Conservation (phyloP, 1,140 invertebrate genomes). For the Nebria ingens region DNA sequence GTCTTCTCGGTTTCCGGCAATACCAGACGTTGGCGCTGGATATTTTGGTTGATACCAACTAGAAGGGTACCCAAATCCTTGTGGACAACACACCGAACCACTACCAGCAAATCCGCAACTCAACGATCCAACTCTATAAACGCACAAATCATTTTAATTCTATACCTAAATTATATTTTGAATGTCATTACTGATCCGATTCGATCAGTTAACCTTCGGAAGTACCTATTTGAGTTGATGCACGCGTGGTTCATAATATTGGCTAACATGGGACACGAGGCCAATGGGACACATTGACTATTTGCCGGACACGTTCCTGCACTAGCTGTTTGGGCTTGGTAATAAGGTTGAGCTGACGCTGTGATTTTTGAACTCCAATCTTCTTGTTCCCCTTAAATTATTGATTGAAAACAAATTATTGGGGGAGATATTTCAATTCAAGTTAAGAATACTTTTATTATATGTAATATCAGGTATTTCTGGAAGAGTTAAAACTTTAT, state of each 20-base stretch:
- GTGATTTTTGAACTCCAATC: not conserved
- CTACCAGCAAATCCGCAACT: constrained; percentile 34
- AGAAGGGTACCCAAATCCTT: not conserved
- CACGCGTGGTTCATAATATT: constrained; percentile 30
- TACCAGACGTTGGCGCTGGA: constrained; percentile 10
- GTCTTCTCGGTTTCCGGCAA: constrained; percentile 17
- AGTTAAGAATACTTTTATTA: no score
- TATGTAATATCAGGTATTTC: no score
- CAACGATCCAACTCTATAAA: constrained; percentile 29
- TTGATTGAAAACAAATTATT: no score
- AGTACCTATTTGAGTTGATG: constrained; percentile 28
- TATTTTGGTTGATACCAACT: constrained; percentile 11
- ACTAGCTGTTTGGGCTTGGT: not conserved
- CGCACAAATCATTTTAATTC: not conserved
- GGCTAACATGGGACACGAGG: constrained; percentile 27
- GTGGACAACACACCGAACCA: constrained; percentile 34
- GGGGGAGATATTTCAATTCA: no score
- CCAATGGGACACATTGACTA: constrained; percentile 28
- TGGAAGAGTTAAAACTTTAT: no score
- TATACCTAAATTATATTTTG: no score
- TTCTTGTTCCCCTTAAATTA: constrained; percentile 1
- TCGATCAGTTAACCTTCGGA: no score
- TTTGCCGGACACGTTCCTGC: constrained; percentile 21
- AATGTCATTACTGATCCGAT: no score
- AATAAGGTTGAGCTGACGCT: not conserved